A percentile compares a stretch with the other conserved stretches of the same genome.
These are phyloP conservation scores for Serranus cabrilla DNA, from an alignment of 2,797 vertebrate species.

Conservation along the genomic window DNA sequence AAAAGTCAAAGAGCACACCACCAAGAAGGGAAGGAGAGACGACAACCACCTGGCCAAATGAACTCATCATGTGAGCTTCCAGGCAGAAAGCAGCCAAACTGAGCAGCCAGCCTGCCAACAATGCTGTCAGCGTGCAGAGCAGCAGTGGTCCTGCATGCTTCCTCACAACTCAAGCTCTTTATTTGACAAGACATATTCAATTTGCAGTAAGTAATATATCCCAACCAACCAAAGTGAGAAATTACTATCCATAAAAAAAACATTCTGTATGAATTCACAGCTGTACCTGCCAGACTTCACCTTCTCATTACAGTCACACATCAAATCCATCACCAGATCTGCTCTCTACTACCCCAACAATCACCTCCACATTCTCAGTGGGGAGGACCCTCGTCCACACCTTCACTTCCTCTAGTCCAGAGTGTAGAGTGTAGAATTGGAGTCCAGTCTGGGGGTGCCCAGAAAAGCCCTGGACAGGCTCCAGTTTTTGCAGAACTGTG, in stretches of 20 bases:
- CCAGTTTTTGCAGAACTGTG: too few relatives aligned
- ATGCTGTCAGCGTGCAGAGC: constrained; percentile 23
- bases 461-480: too few relatives aligned
- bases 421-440: too few relatives aligned
- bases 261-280: neutral
- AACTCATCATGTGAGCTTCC: constrained; percentile 47
- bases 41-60: constrained; percentile 54
- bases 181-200: neutral
- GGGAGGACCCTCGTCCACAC: too few relatives aligned
- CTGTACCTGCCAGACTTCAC: neutral
- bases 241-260: too few relatives aligned
- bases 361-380: too few relatives aligned
- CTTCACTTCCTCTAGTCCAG: too few relatives aligned
- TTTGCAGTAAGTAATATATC: neutral
- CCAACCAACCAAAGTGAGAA: neutral
- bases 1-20: constrained; percentile 24
- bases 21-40: constrained; percentile 33
- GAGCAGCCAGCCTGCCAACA: constrained; percentile 30
- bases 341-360: too few relatives aligned
- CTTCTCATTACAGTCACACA: too few relatives aligned
- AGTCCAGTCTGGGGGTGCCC: too few relatives aligned
- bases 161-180: neutral
- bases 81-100: constrained; percentile 26
- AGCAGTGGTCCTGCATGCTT: constrained; percentile 3
- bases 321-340: too few relatives aligned